Evolutionary conservation across 1,140 invertebrate genomes (phyloP), one percentile per base, ranked within the genome.

Genomic region (Metaphire vulgaris): DNA sequence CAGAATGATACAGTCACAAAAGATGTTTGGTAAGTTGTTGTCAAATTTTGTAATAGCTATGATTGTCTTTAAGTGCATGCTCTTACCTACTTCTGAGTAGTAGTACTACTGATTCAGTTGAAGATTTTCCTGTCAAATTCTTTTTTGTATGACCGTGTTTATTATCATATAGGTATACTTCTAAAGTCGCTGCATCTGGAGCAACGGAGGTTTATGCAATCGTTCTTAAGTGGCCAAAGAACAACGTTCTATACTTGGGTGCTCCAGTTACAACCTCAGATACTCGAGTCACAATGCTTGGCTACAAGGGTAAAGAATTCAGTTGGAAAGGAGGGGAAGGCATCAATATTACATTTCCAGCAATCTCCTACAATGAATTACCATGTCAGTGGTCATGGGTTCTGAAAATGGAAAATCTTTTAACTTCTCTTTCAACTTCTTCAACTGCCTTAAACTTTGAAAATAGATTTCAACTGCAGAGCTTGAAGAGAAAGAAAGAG

Each of bases 1-100:
- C 95, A 95, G 84, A 95, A 95, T 82, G 95, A 97, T 82, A 91
- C 91, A 0, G 28, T 89, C 0, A 90, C 89, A 26, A 76, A 81
- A 1, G 84, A 89, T 79, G 90, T 94, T 15, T 85, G 83, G 83
- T 85, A 80, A 32, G 78, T 71, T 1, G 31, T 26, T 1, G 28
- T 67, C 15, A 56, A 70, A 74, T 74, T 75, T 32, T 16, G 15
- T 73, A 21, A 30, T 14, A 34, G n/a, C 33, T 69, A n/a, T n/a
- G n/a, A n/a, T n/a, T n/a, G n/a, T n/a, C n/a, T n/a, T n/a, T n/a
- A n/a, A n/a, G n/a, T n/a, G n/a, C 66, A 1, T 69, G 26, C 2
- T 26, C 31, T n/a, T n/a, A 74, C 1, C 56, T n/a, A n/a, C n/a
- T n/a, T n/a, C n/a, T n/a, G 16, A 28, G 16, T 33, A 28, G n/a